These are phyloP conservation scores for Empis livida DNA, from an alignment of 2,888 invertebrate species.

Conservation along the genomic window DNA sequence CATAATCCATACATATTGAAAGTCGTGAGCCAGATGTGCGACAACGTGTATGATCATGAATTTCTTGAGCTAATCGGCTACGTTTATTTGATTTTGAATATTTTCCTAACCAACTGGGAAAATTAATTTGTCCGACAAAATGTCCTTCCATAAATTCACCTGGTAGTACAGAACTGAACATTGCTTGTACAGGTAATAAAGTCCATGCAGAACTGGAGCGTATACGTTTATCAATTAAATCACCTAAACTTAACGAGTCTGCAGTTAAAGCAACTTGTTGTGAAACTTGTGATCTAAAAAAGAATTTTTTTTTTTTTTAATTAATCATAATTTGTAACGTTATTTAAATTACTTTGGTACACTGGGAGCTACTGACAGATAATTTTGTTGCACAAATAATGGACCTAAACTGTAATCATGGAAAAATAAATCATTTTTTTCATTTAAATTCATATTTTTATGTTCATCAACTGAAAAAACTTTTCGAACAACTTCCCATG, in stretches of 20 bases:
- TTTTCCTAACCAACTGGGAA: conserved; percentile 94
- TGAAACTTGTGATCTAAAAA: conserved; percentile 40
- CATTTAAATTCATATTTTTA: conserved; percentile 60
- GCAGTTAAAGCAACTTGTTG: conserved; percentile 65
- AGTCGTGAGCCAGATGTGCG: conserved; percentile 70
- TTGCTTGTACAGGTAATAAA: conserved; percentile 73
- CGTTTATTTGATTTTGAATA: conserved; percentile 77
- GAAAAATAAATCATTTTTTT: conserved; percentile 87
- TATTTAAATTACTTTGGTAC: conserved; percentile 46
- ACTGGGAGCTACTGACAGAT: conserved; percentile 65
- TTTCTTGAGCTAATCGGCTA: conserved; percentile 66
- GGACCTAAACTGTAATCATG: conserved; percentile 94
- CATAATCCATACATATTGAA: conserved; percentile 78
- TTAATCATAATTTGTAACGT: conserved; percentile 1
- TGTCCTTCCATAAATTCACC: conserved; percentile 74
- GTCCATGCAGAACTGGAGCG: conserved; percentile 73
- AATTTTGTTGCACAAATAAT: conserved; percentile 96
- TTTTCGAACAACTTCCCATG: conserved; percentile 85
- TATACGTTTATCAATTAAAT: conserved; percentile 71
- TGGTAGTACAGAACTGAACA: conserved; percentile 83
- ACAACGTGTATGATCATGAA: conserved; percentile 73
- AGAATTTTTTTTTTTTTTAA: not conserved
- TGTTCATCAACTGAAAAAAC: conserved; percentile 76
- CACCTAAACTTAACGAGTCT: conserved; percentile 74
- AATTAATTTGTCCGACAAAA: conserved; percentile 66